Conservation (phyloP, 30 jellyfish, hydroid and myxozoan genomes). For the Turritopsis rubra region DNA sequence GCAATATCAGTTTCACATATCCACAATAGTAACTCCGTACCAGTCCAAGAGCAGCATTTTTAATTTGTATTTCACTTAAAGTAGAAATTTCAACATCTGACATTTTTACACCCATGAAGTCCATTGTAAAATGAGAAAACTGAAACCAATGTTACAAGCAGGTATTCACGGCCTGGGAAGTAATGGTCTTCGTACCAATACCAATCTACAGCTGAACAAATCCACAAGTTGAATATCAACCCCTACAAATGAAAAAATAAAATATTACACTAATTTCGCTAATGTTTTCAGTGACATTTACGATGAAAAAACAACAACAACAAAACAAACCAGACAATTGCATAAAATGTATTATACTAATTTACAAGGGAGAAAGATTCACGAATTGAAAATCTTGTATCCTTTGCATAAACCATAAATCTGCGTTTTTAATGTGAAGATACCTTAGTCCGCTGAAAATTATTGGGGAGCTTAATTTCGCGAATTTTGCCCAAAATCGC, state of each 20-base stretch:
- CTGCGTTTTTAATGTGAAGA: too few species aligned
- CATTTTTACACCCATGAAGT: neutral
- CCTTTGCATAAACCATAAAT: too few species aligned
- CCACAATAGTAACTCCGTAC: constrained; percentile 88
- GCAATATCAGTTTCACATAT: constrained; percentile 50
- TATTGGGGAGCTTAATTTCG: too few species aligned
- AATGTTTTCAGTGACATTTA: too few species aligned
- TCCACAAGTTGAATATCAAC: neutral
- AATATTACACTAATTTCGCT: neutral
- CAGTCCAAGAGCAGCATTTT: constrained; percentile 71
- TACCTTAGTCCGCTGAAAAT: too few species aligned
- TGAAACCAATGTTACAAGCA: neutral
- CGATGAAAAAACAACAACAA: too few species aligned
- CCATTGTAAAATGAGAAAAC: neutral
- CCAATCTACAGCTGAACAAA: neutral
- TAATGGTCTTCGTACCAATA: neutral
- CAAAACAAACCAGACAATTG: too few species aligned
- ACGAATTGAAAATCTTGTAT: too few species aligned
- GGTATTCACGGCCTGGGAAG: neutral
- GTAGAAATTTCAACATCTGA: constrained; percentile 49
- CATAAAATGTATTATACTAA: too few species aligned
- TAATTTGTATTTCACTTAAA: constrained; percentile 44
- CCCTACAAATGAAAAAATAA: neutral
- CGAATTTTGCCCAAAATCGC: too few species aligned
- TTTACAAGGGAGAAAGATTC: too few species aligned